Evolutionary conservation across 2,888 invertebrate species (phyloP).

Genomic region (Odontocerum albicorne): DNA sequence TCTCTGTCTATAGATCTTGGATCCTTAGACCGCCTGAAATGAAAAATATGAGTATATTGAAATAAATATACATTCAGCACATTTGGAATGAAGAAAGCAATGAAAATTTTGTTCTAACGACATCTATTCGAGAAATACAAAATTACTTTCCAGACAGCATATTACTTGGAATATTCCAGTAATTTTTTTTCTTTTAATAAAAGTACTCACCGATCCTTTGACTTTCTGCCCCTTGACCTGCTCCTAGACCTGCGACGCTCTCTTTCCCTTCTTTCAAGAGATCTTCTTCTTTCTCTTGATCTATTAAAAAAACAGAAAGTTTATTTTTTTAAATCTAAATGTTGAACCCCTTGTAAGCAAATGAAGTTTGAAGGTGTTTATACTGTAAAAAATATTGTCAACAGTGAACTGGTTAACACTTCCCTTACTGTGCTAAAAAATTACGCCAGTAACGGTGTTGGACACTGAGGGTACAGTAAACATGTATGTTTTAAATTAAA

Average conservation of each 20-base stretch:
- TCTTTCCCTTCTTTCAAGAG: slow-evolving; percentile 46
- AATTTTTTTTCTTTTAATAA: no score
- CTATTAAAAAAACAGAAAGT: slow-evolving; percentile 38
- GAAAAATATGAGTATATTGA: not conserved
- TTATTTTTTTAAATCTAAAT: no score
- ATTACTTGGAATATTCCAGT: slow-evolving; percentile 30
- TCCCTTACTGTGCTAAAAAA: no score
- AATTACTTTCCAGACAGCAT: no score
- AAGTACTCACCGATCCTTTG: slow-evolving; percentile 49
- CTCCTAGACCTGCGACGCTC: slow-evolving; percentile 52
- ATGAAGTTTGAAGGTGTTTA: no score
- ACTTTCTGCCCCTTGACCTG: slow-evolving; percentile 51
- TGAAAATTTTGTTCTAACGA: not conserved
- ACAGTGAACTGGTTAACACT: no score
- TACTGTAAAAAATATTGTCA: no score
- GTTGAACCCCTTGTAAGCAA: no score
- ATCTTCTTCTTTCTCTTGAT: slow-evolving; percentile 57
- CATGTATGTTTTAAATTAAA: no score
- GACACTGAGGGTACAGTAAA: no score
- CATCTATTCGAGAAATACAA: not conserved
- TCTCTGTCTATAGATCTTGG: slow-evolving; percentile 48
- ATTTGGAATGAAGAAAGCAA: not conserved
- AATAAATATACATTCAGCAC: not conserved
- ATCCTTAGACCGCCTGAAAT: slow-evolving; percentile 45
- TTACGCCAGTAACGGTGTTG: no score